A percentile compares a stretch with the other conserved stretches of the same genome.
Conservation (phyloP, 2,113 vertebrate genomes). For the Typhlomys cinereus region DNA sequence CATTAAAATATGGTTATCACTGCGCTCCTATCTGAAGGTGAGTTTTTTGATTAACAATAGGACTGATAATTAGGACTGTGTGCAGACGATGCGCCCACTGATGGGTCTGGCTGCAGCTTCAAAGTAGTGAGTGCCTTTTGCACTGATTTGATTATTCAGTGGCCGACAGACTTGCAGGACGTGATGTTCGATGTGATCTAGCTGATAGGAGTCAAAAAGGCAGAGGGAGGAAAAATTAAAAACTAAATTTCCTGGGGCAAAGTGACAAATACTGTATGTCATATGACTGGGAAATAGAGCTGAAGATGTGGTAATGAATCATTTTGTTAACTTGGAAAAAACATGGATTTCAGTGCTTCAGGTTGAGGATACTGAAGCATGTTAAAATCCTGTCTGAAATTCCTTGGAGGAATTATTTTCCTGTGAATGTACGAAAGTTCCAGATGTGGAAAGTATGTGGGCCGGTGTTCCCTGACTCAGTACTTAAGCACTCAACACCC, state of each 20-base stretch:
- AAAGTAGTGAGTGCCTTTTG: neutral
- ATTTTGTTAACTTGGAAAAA: neutral
- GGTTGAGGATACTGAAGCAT: neutral
- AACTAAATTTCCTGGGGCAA: neutral
- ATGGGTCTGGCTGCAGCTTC: neutral
- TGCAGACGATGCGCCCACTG: neutral
- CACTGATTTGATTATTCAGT: fast-evolving
- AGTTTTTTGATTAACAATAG: neutral
- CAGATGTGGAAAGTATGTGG: neutral
- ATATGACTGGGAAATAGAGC: neutral
- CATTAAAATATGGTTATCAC: constrained; percentile 99
- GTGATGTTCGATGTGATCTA: fast-evolving
- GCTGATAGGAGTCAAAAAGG: neutral
- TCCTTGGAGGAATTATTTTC: neutral
- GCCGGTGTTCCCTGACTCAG: fast-evolving
- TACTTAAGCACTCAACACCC: fast-evolving
- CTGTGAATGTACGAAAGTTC: neutral
- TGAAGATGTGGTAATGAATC: neutral
- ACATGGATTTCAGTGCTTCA: neutral
- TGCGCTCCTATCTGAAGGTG: constrained; percentile 97
- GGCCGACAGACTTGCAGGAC: neutral
- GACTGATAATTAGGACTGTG: neutral
- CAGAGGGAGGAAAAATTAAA: neutral
- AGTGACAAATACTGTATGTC: neutral
- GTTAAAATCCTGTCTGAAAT: neutral